These are phyloP conservation scores for Sympetrum striolatum DNA, from an alignment of 2,888 invertebrate genomes.

Conservation along the genomic window DNA sequence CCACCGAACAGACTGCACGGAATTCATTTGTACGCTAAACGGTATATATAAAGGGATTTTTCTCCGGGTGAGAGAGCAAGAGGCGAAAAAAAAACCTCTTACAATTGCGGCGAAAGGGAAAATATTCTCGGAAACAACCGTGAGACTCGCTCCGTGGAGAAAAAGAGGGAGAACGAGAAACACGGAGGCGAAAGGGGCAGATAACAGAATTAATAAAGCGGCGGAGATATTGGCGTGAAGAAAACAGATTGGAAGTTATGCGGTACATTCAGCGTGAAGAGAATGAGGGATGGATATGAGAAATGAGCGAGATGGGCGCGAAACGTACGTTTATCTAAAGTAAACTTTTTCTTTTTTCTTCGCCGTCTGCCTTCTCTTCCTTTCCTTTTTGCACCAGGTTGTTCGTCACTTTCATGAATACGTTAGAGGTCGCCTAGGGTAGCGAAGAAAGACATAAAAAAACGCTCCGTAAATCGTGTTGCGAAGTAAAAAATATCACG, in stretches of 20 bases:
- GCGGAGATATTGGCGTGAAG: not conserved
- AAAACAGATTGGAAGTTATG: not conserved
- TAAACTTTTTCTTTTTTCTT: not conserved
- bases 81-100: not conserved
- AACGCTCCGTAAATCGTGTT: not conserved
- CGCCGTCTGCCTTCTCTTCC: not conserved
- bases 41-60: constrained; percentile 20
- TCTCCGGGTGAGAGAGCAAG: not conserved
- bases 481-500: not conserved
- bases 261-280: not conserved
- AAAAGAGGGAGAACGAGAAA: not conserved
- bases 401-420: not conserved
- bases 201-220: not conserved
- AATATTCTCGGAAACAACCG: not conserved
- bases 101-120: not conserved
- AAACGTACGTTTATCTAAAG: not conserved
- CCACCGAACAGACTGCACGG: constrained; percentile 9
- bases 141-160: not conserved
- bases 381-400: not conserved
- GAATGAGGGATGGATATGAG: not conserved
- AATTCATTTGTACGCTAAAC: constrained; percentile 6
- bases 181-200: not conserved
- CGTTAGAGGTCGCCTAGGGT: not conserved
- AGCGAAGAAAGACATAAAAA: not conserved
- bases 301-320: not conserved